Conservation (phyloP, 1,140 invertebrate genomes). For the Hycleus cichorii region DNA sequence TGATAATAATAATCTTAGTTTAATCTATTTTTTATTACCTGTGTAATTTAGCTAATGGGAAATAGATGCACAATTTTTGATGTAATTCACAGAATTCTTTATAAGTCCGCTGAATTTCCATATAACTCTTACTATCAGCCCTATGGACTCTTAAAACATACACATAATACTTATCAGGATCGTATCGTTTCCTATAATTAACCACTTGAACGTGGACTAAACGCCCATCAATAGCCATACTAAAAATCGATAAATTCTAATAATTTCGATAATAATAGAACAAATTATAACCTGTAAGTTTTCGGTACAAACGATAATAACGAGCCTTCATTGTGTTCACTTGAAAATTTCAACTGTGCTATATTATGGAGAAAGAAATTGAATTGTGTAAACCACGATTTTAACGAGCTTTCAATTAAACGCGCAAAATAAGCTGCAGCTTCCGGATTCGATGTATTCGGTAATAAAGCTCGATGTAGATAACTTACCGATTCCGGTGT, state of each 20-base stretch:
- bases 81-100: constrained; percentile 96
- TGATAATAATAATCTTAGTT: too few relatives aligned
- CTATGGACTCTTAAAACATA: constrained; percentile 85
- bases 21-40: constrained; percentile 46
- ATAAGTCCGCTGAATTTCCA: constrained; percentile 86
- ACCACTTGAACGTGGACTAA: constrained; percentile 80
- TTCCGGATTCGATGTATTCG: constrained; percentile 82
- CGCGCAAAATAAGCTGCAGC: constrained; percentile 87
- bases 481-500: constrained; percentile 86
- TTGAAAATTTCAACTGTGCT: constrained; percentile 85
- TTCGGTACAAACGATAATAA: constrained; percentile 90
- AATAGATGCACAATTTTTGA: constrained; percentile 86
- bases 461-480: constrained; percentile 83
- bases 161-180: constrained; percentile 97
- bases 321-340: constrained; percentile 74
- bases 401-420: constrained; percentile 84
- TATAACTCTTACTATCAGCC: constrained; percentile 74
- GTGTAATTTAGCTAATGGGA: constrained; percentile 80
- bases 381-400: constrained; percentile 86
- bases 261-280: constrained; percentile 7
- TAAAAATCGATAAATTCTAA: constrained; percentile 37
- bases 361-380: constrained; percentile 98
- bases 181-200: constrained; percentile 89
- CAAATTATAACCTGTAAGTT: constrained; percentile 74
- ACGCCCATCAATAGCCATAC: constrained; percentile 83